phyloP scores from a whole-genome alignment of 1,140 invertebrate genomes.

The Megathymus violae region DNA sequence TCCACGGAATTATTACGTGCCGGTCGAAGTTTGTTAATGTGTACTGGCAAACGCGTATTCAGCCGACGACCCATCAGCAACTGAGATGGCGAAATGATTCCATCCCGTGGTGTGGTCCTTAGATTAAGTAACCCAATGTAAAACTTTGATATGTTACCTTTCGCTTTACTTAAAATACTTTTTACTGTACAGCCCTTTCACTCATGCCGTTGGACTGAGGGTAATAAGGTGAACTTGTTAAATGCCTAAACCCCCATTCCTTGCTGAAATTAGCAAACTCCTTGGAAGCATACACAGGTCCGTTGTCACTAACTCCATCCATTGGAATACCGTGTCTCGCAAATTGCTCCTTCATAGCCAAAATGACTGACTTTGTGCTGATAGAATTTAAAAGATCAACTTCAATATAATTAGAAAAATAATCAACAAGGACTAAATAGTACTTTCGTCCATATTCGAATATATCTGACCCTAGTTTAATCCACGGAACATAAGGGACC shows the following conservation, averaged over 20 bases:
- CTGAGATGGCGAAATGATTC: slow-evolving; percentile 37
- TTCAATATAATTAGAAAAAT: slow-evolving; percentile 49
- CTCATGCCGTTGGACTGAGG: slow-evolving; percentile 65
- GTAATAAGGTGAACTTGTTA: slow-evolving; percentile 62
- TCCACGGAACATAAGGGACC: slow-evolving; percentile 50
- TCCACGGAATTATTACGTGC: slow-evolving; percentile 2
- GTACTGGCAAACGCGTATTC: slow-evolving; percentile 3
- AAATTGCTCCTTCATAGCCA: slow-evolving; percentile 53
- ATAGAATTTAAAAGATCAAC: slow-evolving; percentile 32
- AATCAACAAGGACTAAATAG: slow-evolving; percentile 49
- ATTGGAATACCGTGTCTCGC: slow-evolving; percentile 64
- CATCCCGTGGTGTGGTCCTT: slow-evolving; percentile 32
- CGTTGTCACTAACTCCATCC: slow-evolving; percentile 65
- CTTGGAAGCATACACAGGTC: slow-evolving; percentile 60
- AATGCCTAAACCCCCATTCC: slow-evolving; percentile 66
- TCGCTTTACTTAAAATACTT: slow-evolving; percentile 53
- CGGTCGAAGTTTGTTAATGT: slow-evolving; percentile 10
- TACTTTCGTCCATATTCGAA: slow-evolving; percentile 41
- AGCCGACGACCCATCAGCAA: slow-evolving; percentile 37
- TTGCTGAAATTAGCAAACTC: slow-evolving; percentile 69
- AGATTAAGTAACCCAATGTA: slow-evolving; percentile 35
- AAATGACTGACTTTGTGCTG: slow-evolving; percentile 9
- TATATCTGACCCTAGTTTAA: slow-evolving; percentile 59
- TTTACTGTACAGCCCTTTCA: slow-evolving; percentile 68
- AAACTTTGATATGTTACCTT: slow-evolving; percentile 25